Base-by-base conservation (phyloP, 92 coral and sea anemone genomes). In the Plumapathes pennacea region DNA sequence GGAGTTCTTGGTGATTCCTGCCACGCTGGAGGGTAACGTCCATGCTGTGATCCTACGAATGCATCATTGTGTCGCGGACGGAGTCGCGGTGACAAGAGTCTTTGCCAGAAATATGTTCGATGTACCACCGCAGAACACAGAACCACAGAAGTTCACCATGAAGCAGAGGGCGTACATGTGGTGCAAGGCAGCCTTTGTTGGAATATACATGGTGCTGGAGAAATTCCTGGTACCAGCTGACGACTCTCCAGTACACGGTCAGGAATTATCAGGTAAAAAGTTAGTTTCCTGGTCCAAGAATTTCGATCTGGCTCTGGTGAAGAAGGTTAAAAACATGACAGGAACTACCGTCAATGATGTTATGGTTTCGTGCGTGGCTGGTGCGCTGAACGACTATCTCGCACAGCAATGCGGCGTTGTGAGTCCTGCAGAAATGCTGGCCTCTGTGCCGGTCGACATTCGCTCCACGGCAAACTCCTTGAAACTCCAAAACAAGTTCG, bases 291-390 rank as follows among this genome's bases (percentile, higher is more conserved):
- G 99, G 99, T 94, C 99, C 10, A 69, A 73, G 43, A 85, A 81
- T n/a, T 62, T 94, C 14, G 71, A 77, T 33, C 72, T 94, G 62
- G 74, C 84, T 19, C 44, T 90, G 22, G 99, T 94, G 5, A 94
- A 88, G 67, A 50, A 60, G 18, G 69, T 94, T 15, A 94, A 94
- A 72, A 88, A 77, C 45, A 30, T 63, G 18, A 76, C 89, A 21
- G 85, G 90, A 4, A 84, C 99, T 10, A 94, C 99, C 8, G 96
- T 94, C 8, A 94, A 94, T 62, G 99, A 94, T 62, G 96, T 94
- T 2, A 84, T 94, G 99, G 96, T 89, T 1, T 84, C 99, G 7
- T 94, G 96, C 53, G 29, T 94, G 7, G 75, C 96, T 2, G 99
- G 99, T 13, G 99, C 96, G 8, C 30, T 94, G 61, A 64, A 83